Evolutionary conservation across 2,888 invertebrate species (phyloP).

Genomic region (Cephus pygmeus): DNA sequence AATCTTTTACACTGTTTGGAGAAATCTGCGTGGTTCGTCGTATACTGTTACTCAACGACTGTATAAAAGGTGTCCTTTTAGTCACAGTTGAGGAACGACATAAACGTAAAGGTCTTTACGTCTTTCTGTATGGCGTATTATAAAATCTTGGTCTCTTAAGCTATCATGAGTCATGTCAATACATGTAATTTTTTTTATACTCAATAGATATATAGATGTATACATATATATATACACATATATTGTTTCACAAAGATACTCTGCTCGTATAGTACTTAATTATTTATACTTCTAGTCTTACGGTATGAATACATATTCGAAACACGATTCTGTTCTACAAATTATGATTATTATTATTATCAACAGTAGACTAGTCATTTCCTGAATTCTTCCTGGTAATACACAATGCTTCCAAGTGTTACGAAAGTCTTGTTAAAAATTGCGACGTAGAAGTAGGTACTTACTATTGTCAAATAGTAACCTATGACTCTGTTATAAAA

Average conservation of each 20-base stretch:
- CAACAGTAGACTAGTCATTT: not conserved
- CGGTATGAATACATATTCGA: not conserved
- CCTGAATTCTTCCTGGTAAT: not conserved
- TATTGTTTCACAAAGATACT: not conserved
- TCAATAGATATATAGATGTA: not conserved
- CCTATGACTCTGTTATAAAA: not conserved
- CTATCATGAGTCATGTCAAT: not conserved
- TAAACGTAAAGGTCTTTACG: not conserved
- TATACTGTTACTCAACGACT: not conserved
- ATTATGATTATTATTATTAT: not conserved
- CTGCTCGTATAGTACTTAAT: not conserved
- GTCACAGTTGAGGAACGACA: not conserved
- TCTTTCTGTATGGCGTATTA: not conserved
- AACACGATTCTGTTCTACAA: not conserved
- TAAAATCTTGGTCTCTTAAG: not conserved
- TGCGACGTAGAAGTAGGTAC: not conserved
- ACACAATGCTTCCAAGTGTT: not conserved
- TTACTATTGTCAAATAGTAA: not conserved
- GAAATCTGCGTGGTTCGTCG: conserved; percentile 27
- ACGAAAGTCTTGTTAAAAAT: not conserved
- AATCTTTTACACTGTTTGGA: conserved; percentile 34
- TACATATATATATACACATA: not conserved
- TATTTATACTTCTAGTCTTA: not conserved
- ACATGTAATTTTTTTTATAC: not conserved
- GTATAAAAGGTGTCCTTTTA: not conserved